phyloP scores from a whole-genome alignment of 2,113 vertebrate species.

The Choloepus hoffmanni region DNA sequence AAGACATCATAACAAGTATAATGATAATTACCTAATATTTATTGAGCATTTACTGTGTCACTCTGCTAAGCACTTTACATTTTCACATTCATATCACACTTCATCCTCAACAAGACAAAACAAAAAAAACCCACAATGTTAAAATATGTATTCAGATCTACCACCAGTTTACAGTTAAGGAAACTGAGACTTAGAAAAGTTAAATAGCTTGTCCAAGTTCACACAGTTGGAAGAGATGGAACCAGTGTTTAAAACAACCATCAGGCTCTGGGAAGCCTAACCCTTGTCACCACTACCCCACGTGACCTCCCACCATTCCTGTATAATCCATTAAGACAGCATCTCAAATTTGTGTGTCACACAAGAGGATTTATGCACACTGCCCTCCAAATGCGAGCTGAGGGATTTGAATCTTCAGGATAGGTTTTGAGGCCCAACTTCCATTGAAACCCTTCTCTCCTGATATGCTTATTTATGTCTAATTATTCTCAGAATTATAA shows the following conservation, averaged over 20 bases:
- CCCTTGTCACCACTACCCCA: not conserved
- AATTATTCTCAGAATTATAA: not conserved
- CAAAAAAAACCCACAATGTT: not conserved
- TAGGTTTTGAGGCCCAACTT: not conserved
- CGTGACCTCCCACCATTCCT: not conserved
- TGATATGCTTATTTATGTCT: not conserved
- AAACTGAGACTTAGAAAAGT: not conserved
- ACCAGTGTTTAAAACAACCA: not conserved
- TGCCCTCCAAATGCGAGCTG: not conserved
- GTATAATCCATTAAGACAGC: not conserved
- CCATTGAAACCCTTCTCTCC: not conserved
- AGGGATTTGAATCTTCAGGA: not conserved
- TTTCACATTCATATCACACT: not conserved
- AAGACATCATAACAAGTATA: not conserved
- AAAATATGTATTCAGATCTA: not conserved
- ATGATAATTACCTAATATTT: not conserved
- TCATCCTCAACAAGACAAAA: not conserved
- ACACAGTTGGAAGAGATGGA: not conserved
- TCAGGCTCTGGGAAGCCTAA: not conserved
- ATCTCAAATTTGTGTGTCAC: not conserved
- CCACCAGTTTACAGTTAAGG: not conserved
- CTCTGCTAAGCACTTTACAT: not conserved
- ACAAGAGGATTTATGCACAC: not conserved
- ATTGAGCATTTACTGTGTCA: not conserved
- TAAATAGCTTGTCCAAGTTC: not conserved